Evolutionary conservation across 2,113 vertebrate genomes (phyloP).

Genomic region (Chloroceryle aenea): DNA sequence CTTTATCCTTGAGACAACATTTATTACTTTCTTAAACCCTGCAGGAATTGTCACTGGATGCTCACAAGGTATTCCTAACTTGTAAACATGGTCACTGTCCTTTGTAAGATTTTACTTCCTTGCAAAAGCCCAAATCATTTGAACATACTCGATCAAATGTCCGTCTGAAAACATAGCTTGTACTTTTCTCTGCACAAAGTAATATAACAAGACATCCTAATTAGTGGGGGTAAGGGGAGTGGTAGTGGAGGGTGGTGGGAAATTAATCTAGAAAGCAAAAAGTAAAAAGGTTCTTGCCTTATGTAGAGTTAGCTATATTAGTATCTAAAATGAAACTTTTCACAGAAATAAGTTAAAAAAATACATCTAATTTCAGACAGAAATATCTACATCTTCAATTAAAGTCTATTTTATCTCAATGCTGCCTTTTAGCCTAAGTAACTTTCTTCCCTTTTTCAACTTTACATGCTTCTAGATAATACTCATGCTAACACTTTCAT

Average conservation of each 20-base stretch:
- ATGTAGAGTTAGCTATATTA: neutral
- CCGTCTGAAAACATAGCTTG: neutral
- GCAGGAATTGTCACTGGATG: conserved; percentile 63
- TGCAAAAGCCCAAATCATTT: neutral
- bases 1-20: conserved; percentile 71
- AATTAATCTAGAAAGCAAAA: neutral
- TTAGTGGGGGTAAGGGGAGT: neutral
- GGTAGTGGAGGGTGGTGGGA: too few relatives aligned
- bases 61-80: conserved; percentile 42
- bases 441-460: neutral
- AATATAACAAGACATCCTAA: neutral
- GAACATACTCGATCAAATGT: neutral
- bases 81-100: conserved; percentile 52
- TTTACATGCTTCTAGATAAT: neutral
- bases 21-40: conserved; percentile 72
- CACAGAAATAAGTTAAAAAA: neutral
- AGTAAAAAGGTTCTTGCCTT: neutral
- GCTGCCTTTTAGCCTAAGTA: neutral
- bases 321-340: neutral
- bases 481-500: neutral
- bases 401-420: neutral
- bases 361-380: neutral
- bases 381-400: neutral
- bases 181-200: neutral
- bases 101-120: neutral